phyloP scores from a whole-genome alignment of 2,888 invertebrate species.

The Parnassius apollo region DNA sequence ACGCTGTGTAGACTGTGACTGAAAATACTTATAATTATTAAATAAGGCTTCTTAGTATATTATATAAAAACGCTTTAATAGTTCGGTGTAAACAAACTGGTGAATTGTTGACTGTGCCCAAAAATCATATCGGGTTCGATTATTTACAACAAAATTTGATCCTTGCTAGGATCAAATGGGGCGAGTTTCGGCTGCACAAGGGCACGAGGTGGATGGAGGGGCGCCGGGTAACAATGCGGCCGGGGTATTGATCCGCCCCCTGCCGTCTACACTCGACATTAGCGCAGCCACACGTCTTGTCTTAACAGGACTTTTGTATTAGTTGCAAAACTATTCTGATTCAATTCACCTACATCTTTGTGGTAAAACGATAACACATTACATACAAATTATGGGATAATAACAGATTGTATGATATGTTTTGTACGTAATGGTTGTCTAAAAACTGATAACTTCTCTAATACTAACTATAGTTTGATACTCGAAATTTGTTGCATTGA shows the following conservation, averaged over 20 bases:
- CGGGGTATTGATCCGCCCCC: constrained; percentile 71
- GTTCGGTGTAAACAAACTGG: background rate
- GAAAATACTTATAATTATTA: too few species aligned
- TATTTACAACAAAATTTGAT: constrained; percentile 75
- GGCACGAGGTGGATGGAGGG: constrained; percentile 44
- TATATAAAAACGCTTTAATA: background rate
- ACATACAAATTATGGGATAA: too few species aligned
- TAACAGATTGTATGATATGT: too few species aligned
- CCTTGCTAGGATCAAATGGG: constrained; percentile 74
- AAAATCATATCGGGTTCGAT: constrained; percentile 34
- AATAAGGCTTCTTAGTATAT: background rate
- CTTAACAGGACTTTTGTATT: constrained; percentile 6
- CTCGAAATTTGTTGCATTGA: too few species aligned
- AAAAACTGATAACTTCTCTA: too few species aligned
- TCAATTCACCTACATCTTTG: too few species aligned
- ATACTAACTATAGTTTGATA: too few species aligned
- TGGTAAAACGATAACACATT: too few species aligned
- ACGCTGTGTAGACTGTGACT: too few species aligned
- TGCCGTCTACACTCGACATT: constrained; percentile 24
- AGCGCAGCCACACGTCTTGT: constrained; percentile 5
- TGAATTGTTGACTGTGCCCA: constrained; percentile 10
- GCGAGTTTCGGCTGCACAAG: constrained; percentile 63
- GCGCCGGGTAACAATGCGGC: constrained; percentile 71
- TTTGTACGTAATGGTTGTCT: too few species aligned
- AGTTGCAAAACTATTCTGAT: too few species aligned